Percentiles rank a stretch among this genome's conserved stretches.
Conservation (phyloP, 2,113 vertebrate genomes). For the Heterochromis multidens region DNA sequence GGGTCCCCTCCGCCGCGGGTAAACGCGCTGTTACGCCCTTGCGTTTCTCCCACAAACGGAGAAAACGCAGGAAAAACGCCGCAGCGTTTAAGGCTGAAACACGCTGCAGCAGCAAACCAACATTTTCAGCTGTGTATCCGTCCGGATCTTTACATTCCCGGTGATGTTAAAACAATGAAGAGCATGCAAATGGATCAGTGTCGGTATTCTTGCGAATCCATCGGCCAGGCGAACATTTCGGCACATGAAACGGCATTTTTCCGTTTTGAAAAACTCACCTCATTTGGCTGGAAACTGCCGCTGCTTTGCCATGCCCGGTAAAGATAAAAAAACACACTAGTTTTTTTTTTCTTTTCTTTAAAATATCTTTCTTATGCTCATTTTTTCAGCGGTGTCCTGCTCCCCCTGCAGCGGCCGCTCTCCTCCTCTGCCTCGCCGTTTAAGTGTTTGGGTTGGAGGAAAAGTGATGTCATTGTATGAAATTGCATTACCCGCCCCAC, state of each 20-base stretch:
- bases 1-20: neutral
- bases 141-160: neutral
- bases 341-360: neutral
- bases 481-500: slow-evolving; percentile 67
- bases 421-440: slow-evolving; percentile 24
- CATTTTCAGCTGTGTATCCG: neutral
- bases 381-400: neutral
- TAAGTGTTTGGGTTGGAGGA: slow-evolving; percentile 71
- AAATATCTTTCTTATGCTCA: neutral
- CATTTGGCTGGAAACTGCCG: slow-evolving; percentile 9
- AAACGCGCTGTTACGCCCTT: slow-evolving; percentile 37
- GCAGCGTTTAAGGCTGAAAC: neutral
- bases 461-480: slow-evolving; percentile 79
- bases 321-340: neutral
- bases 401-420: slow-evolving; percentile 30
- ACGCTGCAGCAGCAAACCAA: neutral
- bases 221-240: neutral
- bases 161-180: neutral
- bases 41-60: neutral
- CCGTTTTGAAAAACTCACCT: slow-evolving; percentile 17
- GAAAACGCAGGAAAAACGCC: neutral
- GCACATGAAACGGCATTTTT: neutral
- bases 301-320: neutral
- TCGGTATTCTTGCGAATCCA: neutral
- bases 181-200: neutral